Evolutionary conservation across 2,797 vertebrate genomes (phyloP), one percentile per base, ranked within the genome.

Genomic region (Buphagus erythrorhynchus): DNA sequence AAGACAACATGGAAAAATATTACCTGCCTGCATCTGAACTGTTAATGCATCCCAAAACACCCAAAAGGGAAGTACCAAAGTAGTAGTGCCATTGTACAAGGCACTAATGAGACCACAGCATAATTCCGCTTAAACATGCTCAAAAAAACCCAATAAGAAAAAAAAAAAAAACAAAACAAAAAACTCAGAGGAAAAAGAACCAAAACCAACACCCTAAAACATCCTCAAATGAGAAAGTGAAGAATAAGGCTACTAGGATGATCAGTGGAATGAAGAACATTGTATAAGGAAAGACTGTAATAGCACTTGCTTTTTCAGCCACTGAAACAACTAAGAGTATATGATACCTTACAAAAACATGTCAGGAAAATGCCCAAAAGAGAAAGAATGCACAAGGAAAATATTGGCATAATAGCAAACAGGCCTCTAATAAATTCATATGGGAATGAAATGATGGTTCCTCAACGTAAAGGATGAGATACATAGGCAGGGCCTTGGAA

Each of bases 1-100:
- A 93, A 96, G 92, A 96, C 93, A 94, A 88, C 73, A 90, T 15
- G 61, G 68, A 95, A 8, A 81, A 82, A 96, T 84, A 65, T 61
- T 16, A 95, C 78, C 45, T 80, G 81, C 54, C 91, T 86, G 89
- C 59, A 75, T 93, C 87, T 84, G 49, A 93, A 74, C 22, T n/a
- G 78, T 48, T 78, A 88, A 86, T 86, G 80, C 45, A 78, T 95
- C 77, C 76, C 62, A 78, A 90, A 93, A 95, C 21, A 95, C 36
- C 74, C 74, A 73, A 71, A 90, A 78, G 48, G 63, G 35, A 86
- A 86, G 51, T 78, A 95, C 69, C 4, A 1, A 88, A 83, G n/a
- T 33, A 86, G 57, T 36, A 90, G 82, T 90, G 95, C 93, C 90
- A 68, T 38, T 78, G 76, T 90, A 93, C 61, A 90, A 95, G 90